Percentiles rank a stretch among this genome's conserved stretches.
Evolutionary conservation across 2,888 invertebrate genomes (phyloP).

Genomic region (Empis stercorea): DNA sequence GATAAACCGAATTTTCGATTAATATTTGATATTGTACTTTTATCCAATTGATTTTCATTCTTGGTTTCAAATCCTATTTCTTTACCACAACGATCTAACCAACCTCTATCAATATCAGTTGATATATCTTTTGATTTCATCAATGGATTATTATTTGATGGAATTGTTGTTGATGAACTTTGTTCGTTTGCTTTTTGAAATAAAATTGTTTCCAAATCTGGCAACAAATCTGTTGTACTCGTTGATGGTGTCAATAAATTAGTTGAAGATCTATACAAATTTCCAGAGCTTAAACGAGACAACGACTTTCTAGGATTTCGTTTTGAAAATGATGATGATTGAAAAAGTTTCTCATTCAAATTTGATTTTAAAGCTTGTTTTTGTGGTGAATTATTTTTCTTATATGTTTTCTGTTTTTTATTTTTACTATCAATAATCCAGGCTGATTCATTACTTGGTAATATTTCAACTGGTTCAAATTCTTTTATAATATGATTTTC

Average conservation of each 20-base stretch:
- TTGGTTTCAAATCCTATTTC: slow-evolving; percentile 10
- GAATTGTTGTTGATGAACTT: slow-evolving; percentile 10
- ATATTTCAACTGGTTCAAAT: slow-evolving; percentile 25
- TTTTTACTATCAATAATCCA: slow-evolving; percentile 34
- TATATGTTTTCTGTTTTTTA: slow-evolving; percentile 23
- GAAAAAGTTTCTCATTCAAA: slow-evolving; percentile 51
- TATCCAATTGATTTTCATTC: not conserved
- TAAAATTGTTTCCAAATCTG: slow-evolving; percentile 34
- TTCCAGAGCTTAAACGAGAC: slow-evolving; percentile 21
- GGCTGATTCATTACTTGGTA: slow-evolving; percentile 35
- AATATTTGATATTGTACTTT: slow-evolving; percentile 9
- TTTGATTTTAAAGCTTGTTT: slow-evolving; percentile 18
- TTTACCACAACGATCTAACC: slow-evolving; percentile 38
- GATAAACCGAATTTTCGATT: slow-evolving; percentile 30
- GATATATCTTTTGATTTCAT: slow-evolving; percentile 14
- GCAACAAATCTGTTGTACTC: slow-evolving; percentile 18
- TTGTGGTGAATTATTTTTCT: slow-evolving; percentile 11
- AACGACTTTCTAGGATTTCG: slow-evolving; percentile 64
- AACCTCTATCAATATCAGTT: slow-evolving; percentile 39
- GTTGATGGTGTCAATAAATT: slow-evolving; percentile 6
- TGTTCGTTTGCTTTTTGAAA: slow-evolving; percentile 26
- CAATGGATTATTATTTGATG: not conserved
- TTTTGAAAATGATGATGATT: slow-evolving; percentile 50
- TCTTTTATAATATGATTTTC: slow-evolving; percentile 22
- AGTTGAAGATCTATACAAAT: slow-evolving; percentile 18